Conservation (phyloP, 2,113 vertebrate species). For the Plectropomus leopardus region DNA sequence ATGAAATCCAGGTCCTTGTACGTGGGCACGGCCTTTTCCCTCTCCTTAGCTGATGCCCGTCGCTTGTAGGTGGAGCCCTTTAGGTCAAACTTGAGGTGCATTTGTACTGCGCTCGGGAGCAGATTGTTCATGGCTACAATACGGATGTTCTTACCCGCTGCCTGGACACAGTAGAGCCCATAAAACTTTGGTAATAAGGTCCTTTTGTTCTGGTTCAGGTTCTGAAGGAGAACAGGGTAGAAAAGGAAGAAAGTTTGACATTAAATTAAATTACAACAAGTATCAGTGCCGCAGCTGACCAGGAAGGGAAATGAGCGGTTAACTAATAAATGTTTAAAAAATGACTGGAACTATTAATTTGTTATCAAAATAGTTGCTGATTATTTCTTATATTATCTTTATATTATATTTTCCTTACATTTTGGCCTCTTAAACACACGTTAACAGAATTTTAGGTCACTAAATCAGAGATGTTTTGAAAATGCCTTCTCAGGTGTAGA, state of each 20-base stretch:
- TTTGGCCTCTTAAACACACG: too few species aligned
- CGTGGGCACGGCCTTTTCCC: slow-evolving; percentile 89
- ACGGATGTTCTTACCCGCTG: slow-evolving; percentile 94
- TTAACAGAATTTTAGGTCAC: too few species aligned
- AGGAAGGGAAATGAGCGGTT: neutral
- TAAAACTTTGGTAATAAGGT: slow-evolving; percentile 96
- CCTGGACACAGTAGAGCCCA: slow-evolving; percentile 94
- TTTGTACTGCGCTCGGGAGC: slow-evolving; percentile 89
- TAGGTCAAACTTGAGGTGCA: slow-evolving; percentile 96
- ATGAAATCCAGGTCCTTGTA: slow-evolving; percentile 96
- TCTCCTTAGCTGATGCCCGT: slow-evolving; percentile 90
- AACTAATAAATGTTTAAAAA: too few species aligned
- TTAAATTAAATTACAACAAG: neutral
- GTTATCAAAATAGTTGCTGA: too few species aligned
- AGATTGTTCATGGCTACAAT: slow-evolving; percentile 98
- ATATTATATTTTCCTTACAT: too few species aligned
- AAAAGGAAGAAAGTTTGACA: too few species aligned
- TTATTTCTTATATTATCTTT: too few species aligned
- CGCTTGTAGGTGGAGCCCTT: slow-evolving; percentile 97
- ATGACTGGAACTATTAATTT: too few species aligned
- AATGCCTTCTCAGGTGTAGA: too few species aligned
- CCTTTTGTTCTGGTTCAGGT: slow-evolving; percentile 95
- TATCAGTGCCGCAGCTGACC: neutral
- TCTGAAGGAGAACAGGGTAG: slow-evolving; percentile 77
- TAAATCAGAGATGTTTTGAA: too few species aligned